Evolutionary conservation across 2,797 vertebrate species (phyloP), one percentile per base, ranked within the genome.

Genomic region (Microctenopoma lineatum): DNA sequence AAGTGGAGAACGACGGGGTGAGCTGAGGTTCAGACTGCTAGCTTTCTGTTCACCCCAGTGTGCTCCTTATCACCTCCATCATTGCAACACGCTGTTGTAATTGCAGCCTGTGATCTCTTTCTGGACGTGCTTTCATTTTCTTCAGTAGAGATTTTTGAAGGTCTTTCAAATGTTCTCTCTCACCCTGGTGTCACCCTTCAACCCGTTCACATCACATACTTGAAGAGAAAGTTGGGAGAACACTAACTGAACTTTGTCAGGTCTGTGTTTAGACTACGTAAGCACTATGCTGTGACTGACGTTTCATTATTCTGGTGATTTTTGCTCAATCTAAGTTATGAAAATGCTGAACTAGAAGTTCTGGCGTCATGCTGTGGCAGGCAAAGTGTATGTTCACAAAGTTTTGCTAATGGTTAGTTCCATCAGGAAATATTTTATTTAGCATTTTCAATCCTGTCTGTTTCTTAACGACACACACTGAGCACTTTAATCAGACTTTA

Each of bases 81-180:
- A 90, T 92, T 92, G 93, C 92, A 91, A 92, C 95, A 91, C 91
- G 83, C 94, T 94, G 95, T 93, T 94, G 95, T 96, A 96, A 96
- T 96, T 96, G 95, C 94, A 92, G 93, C 89, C 94, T 95, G 92
- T 94, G 94, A 95, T 95, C 94, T 77, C 73, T 66, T 67, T 66
- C 75, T 81, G 76, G 73, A 42, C 29, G 0, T 81, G 66, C 77
- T 84, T 85, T 94, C 80, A 26, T 94, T 95, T 94, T 92, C 90
- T 91, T 90, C 91, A 88, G 88, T 94, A 92, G 92, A 89, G 90
- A 94, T 90, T 90, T 77, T 93, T 92, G 83, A 93, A 92, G 89
- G 90, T 92, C 79, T 85, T 80, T 83, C 54, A 80, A 84, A 83
- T 68, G 66, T 72, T 83, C 65, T 50, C 66, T 68, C 70, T 73